Evolutionary conservation across 2,888 invertebrate genomes (phyloP), one percentile per base, ranked within the genome.

Genomic region (Caenorhabditis sp.): DNA sequence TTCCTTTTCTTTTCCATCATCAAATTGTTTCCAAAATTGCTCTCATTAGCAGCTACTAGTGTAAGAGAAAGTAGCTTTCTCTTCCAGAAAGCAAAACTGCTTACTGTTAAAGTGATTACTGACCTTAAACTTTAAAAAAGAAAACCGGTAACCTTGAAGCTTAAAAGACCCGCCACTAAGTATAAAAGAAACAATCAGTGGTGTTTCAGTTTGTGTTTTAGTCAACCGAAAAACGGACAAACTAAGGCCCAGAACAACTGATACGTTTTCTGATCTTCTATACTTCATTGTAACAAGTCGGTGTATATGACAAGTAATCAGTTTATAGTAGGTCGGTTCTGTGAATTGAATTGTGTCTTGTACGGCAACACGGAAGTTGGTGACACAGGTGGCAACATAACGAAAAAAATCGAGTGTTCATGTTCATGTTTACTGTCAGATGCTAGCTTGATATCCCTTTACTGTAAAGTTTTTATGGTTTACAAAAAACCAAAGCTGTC

Each of bases 211-310:
- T 47, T 74, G 74, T 74, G 74, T 74, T 74, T 74, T 74, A 65
- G 58, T 74, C 32, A 18, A 37, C 22, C 6, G 28, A 20, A 32
- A 32, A 32, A 9, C 32, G 5, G 40, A 51, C 15, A 50, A n/a
- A n/a, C n/a, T n/a, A n/a, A n/a, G n/a, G n/a, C 18, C 56, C 11
- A 55, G 37, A 64, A 44, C 35, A 47, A 67, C 6, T 76, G 67
- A 67, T 68, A 60, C 61, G 76, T 67, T 76, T 76, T 76, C 67
- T 76, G 76, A 76, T 76, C 76, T 76, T 37, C 53, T 60, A 67
- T 67, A 67, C 44, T 35, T 61, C 26, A 40, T 13, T 76, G 65
- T 67, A 74, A 65, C 60, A 28, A 20, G 40, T 72, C 50, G 67
- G 74, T 74, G 74, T 76, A 76, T 61, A 51, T 67, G 76, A 76